Base-by-base conservation (phyloP, 2,888 invertebrate species). In the Ethmia dodecea region DNA sequence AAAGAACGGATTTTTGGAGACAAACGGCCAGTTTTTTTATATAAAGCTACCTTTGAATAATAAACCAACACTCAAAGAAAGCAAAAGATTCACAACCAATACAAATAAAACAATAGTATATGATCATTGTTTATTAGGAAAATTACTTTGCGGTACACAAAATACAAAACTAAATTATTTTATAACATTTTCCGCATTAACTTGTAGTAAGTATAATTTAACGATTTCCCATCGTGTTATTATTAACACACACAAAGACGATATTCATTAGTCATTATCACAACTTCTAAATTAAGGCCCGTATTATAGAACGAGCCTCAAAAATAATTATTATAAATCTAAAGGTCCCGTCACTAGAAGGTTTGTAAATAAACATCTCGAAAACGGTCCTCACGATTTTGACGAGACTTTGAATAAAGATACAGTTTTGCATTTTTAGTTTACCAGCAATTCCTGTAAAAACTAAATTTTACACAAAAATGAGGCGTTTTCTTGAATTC, bases 111-210 rank as follows among this genome's bases (percentile, higher is more conserved):
- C 27, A 28, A 31, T 15, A 11, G 8, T 32, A 15, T 25, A 5
- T 15, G 9, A 10, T 25, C 16, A 25, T 10, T 16, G 33, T 55
- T 54, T 54, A 52, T 45, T 51, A 45, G 43, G 46, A 47, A 52
- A 42, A 40, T 37, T 45, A 43, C 40, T 49, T 52, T 51, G 52
- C 37, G 40, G 62, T 77, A 76, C 58, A 70, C 66, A 77, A 78
- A 77, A 58, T 78, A 78, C 68, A 78, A 78, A 78, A 78, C 61
- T 73, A 75, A 72, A 72, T 55, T 60, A 57, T 50, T n/a, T n/a
- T n/a, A n/a, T n/a, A n/a, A n/a, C n/a, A n/a, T n/a, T n/a, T n/a
- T n/a, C n/a, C n/a, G n/a, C n/a, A n/a, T n/a, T n/a, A 30, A 34
- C 27, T 30, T 33, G 31, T 37, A 37, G 20, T 39, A 40, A 10